These are phyloP conservation scores for Pseudorasbora parva DNA, from an alignment of 2,113 vertebrate genomes.

Conservation along the genomic window DNA sequence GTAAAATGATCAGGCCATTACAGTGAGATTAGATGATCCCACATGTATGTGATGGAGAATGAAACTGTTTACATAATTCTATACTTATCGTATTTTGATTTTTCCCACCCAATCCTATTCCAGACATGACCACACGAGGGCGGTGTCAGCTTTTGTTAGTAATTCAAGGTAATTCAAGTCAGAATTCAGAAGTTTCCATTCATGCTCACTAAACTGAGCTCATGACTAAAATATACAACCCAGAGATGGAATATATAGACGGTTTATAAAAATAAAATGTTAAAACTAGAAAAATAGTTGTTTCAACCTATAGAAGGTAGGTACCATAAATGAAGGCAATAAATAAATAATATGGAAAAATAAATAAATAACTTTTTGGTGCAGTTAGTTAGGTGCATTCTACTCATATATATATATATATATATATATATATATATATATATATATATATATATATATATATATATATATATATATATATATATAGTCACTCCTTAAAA, in stretches of 20 bases:
- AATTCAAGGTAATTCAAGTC: not conserved
- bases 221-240: not conserved
- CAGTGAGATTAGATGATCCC: not conserved
- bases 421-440: too few relatives aligned
- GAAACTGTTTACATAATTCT: not conserved
- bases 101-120: not conserved
- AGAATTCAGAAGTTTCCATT: too few relatives aligned
- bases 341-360: too few relatives aligned
- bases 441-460: too few relatives aligned
- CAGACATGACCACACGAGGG: conserved; percentile 41
- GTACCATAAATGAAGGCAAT: too few relatives aligned
- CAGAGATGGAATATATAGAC: not conserved
- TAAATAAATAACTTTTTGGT: too few relatives aligned
- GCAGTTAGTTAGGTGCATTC: too few relatives aligned
- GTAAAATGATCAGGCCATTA: not conserved
- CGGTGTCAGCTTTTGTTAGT: conserved; percentile 27
- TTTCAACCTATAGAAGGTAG: too few relatives aligned
- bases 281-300: too few relatives aligned
- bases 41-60: not conserved
- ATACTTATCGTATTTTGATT: not conserved
- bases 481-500: too few relatives aligned
- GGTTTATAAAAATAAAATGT: not conserved
- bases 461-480: too few relatives aligned
- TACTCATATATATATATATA: too few relatives aligned
- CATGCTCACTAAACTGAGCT: not conserved